Evolutionary conservation across 1,140 invertebrate species (phyloP), one percentile per base, ranked within the genome.

Genomic region (Achatina immaculata): DNA sequence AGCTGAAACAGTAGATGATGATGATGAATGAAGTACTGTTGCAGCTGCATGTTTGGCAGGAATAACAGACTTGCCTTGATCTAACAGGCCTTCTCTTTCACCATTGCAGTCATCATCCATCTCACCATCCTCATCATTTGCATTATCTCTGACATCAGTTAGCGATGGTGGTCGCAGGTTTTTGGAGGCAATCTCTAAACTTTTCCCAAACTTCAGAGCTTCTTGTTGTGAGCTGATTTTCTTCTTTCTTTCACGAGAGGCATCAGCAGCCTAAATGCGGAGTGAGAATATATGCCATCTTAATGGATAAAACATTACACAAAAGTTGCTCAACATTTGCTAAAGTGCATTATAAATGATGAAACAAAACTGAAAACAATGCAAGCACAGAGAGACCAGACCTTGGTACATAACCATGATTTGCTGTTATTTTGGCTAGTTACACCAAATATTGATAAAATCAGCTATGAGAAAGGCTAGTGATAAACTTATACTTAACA

Each of bases 171-270:
- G 83, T 72, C 84, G 83, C 31, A 89, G 82, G 34, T 83, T 78
- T 82, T 87, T 88, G 34, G 69, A 82, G n/a, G 89, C 89, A 19
- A 89, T 73, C 74, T 88, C 88, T 31, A 90, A 82, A 55, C 84
- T 83, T 81, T 90, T 90, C 38, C 87, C 86, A 83, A 90, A 88
- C 78, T 86, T 86, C 7, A 90, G 81, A 28, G 86, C 81, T 58
- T 89, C 89, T n/a, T 87, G 82, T 78, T 86, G 82, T 0, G 81
- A 80, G 16, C 79, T 82, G 19, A 90, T 86, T 51, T 88, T 87
- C 77, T 86, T 89, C 78, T 86, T 88, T 34, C 88, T 84, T 74
- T 88, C 85, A 43, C 88, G 62, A 14, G 87, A 83, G 24, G 82
- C 75, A 42, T 88, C 87, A 36, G 87, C 86, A 74, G 83, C 85